Conservation (phyloP, 2,797 vertebrate genomes). For the Ptychadena robeensis region DNA sequence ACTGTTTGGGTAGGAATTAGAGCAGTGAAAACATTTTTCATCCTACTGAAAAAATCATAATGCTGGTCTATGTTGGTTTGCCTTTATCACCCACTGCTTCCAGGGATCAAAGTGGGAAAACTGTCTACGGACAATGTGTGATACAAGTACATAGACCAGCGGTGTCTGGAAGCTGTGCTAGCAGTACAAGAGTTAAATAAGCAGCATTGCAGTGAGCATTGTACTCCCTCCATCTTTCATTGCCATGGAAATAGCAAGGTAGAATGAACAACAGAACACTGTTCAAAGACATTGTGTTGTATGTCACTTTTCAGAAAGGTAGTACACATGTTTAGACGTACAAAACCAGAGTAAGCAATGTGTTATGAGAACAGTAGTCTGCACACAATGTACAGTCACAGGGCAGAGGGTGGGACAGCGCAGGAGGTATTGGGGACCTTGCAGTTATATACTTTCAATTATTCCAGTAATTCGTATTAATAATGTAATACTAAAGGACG, state of each 20-base stretch:
- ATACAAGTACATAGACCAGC: no score
- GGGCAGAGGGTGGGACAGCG: background rate
- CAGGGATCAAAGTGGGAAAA: no score
- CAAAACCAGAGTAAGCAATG: background rate
- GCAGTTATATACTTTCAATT: background rate
- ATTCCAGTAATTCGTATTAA: background rate
- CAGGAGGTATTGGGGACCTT: background rate
- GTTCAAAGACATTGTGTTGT: constrained; percentile 41
- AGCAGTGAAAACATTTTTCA: no score
- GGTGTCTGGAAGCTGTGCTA: background rate
- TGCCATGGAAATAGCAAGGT: constrained; percentile 58
- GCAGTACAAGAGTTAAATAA: constrained; percentile 24
- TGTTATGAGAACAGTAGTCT: background rate
- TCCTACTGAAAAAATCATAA: no score
- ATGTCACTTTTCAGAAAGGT: constrained; percentile 30
- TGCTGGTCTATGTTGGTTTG: background rate
- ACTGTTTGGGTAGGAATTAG: no score
- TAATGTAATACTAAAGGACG: background rate
- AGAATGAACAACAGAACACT: constrained; percentile 39
- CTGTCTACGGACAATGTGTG: no score
- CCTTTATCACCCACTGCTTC: no score
- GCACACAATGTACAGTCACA: background rate
- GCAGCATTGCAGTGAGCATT: constrained; percentile 7
- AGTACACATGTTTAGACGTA: constrained; percentile 13
- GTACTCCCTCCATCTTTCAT: constrained; percentile 41